Evolutionary conservation across 2,797 vertebrate species (phyloP).

Genomic region (Dendrocincla fuliginosa): DNA sequence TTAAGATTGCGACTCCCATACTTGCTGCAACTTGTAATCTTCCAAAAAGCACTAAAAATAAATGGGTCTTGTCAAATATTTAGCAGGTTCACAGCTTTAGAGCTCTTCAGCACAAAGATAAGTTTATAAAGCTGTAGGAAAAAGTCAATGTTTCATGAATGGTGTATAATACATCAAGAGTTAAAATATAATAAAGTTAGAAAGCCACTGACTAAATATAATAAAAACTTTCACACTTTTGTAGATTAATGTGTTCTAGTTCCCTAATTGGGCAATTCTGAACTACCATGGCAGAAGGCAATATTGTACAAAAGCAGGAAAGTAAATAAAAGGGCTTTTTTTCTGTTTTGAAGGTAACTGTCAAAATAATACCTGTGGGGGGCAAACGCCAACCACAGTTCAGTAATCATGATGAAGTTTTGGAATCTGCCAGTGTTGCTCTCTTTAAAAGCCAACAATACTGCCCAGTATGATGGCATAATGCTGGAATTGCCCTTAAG

Average conservation of each 20-base stretch:
- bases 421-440: neutral
- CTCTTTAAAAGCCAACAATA: neutral
- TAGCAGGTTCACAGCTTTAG: neutral
- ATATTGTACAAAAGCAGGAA: neutral
- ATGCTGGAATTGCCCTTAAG: neutral
- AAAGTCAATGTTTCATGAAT: neutral
- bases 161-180: neutral
- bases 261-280: neutral
- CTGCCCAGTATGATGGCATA: neutral
- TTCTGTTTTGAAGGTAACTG: neutral
- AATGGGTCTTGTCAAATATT: neutral
- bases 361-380: neutral
- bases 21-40: neutral
- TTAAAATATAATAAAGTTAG: neutral
- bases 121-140: neutral
- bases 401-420: neutral
- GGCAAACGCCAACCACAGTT: neutral
- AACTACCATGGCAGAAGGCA: neutral
- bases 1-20: neutral
- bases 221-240: neutral
- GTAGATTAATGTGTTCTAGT: neutral
- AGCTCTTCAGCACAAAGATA: neutral
- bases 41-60: neutral
- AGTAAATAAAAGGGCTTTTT: neutral
- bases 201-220: neutral